These are phyloP conservation scores for Apantesis nais DNA, from an alignment of 2,888 invertebrate species.

Conservation along the genomic window DNA sequence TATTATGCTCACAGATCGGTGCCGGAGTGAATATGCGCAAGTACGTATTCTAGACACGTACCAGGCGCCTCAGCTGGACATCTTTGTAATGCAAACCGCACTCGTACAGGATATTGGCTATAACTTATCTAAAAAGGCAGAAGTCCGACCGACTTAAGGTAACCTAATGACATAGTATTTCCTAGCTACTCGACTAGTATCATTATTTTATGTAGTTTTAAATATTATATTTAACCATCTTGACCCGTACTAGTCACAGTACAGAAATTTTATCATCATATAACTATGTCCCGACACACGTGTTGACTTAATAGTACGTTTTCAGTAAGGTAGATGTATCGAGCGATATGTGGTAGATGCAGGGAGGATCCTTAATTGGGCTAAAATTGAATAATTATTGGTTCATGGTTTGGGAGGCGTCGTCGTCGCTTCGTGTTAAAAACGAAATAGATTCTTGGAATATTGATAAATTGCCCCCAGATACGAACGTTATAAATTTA, in stretches of 20 bases:
- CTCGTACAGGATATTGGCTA: slow-evolving; percentile 69
- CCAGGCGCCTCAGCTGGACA: slow-evolving; percentile 60
- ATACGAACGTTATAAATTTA: slow-evolving; percentile 28
- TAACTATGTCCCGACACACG: slow-evolving; percentile 45
- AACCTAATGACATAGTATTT: slow-evolving; percentile 67
- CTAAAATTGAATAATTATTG: slow-evolving; percentile 66
- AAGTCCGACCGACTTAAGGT: slow-evolving; percentile 56
- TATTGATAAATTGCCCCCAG: slow-evolving; percentile 44
- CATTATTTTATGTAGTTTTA: neutral
- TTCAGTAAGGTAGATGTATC: slow-evolving; percentile 54
- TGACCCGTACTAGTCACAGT: slow-evolving; percentile 28
- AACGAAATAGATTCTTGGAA: slow-evolving; percentile 46
- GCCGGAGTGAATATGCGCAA: slow-evolving; percentile 33
- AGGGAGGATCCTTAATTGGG: slow-evolving; percentile 60
- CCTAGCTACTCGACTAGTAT: slow-evolving; percentile 16
- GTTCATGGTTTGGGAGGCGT: slow-evolving; percentile 49
- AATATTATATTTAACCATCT: neutral
- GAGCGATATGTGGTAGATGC: slow-evolving; percentile 38
- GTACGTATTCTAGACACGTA: slow-evolving; percentile 64
- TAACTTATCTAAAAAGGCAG: slow-evolving; percentile 68
- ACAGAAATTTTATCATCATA: slow-evolving; percentile 40
- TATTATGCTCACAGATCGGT: slow-evolving; percentile 49
- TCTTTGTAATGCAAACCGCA: slow-evolving; percentile 69
- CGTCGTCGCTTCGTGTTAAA: slow-evolving; percentile 27
- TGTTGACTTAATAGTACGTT: slow-evolving; percentile 47